Evolutionary conservation across 2,888 invertebrate genomes (phyloP).

Genomic region (Heliconius sara): DNA sequence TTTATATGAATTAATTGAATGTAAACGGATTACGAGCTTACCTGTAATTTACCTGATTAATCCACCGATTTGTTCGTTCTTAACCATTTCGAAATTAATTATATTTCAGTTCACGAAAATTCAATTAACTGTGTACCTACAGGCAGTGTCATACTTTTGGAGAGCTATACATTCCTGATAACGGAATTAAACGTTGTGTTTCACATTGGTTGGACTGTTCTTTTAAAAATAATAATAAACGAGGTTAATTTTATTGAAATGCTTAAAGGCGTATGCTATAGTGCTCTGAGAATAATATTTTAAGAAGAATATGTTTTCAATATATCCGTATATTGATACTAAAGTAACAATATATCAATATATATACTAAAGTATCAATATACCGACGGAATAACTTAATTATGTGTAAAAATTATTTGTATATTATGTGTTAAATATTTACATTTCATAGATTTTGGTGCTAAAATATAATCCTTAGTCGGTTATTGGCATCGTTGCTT

Average conservation of each 20-base stretch:
- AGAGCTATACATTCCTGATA: constrained; percentile 1
- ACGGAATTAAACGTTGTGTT: background rate
- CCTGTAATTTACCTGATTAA: constrained; percentile 8
- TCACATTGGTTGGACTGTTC: background rate
- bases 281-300: background rate
- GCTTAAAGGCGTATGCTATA: background rate
- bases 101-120: constrained; percentile 19
- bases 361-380: no score
- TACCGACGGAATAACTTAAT: no score
- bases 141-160: constrained; percentile 11
- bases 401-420: no score
- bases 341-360: no score
- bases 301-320: background rate
- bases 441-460: constrained; percentile 5
- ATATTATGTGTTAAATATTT: background rate
- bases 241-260: constrained; percentile 1
- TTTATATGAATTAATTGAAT: background rate
- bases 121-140: constrained; percentile 24
- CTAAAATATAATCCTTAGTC: background rate
- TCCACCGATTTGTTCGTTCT: constrained; percentile 11
- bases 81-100: constrained; percentile 12
- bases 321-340: no score
- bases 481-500: background rate
- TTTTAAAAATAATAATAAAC: background rate
- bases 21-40: constrained; percentile 30